Evolutionary conservation across 35 echinoderm and acorn worm species (phyloP).

Genomic region (Acanthaster planci): DNA sequence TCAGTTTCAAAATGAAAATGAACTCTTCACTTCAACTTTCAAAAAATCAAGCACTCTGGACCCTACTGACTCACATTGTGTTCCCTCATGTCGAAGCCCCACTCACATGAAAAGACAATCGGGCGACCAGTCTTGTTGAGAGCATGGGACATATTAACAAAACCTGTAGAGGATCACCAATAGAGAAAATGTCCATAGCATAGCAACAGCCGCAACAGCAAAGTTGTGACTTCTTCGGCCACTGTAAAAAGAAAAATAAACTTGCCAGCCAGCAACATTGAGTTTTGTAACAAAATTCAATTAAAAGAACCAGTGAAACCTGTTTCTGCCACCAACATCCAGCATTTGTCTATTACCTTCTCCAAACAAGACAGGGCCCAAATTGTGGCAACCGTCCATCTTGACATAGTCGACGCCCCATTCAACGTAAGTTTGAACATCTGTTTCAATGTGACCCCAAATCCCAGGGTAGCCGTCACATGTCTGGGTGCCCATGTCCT

Average conservation of each 20-base stretch:
- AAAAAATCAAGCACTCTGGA: too few species aligned
- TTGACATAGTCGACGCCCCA: constrained; percentile 93
- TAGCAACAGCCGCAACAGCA: too few species aligned
- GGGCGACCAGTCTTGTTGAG: constrained; percentile 53
- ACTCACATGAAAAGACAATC: constrained; percentile 75
- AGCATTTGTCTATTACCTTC: constrained; percentile 50
- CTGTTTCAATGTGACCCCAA: constrained; percentile 68
- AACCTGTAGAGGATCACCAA: constrained; percentile 32
- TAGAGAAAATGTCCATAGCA: too few species aligned
- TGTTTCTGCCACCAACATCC: too few species aligned
- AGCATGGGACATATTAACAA: constrained; percentile 60
- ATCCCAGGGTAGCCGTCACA: constrained; percentile 73
- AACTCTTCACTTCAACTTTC: too few species aligned
- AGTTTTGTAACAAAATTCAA: too few species aligned
- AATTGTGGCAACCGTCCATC: constrained; percentile 77
- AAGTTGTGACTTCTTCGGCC: too few species aligned
- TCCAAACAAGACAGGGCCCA: constrained; percentile 30
- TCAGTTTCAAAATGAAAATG: too few species aligned
- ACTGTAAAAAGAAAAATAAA: too few species aligned
- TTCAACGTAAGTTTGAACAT: constrained; percentile 80
- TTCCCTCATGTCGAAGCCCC: constrained; percentile 34
- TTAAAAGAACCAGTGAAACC: too few species aligned
- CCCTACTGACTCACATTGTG: not conserved
- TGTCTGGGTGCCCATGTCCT: constrained; percentile 64
- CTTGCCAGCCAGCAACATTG: too few species aligned